phyloP scores from a whole-genome alignment of 2,888 invertebrate genomes.

The Entomobrya proxima region DNA sequence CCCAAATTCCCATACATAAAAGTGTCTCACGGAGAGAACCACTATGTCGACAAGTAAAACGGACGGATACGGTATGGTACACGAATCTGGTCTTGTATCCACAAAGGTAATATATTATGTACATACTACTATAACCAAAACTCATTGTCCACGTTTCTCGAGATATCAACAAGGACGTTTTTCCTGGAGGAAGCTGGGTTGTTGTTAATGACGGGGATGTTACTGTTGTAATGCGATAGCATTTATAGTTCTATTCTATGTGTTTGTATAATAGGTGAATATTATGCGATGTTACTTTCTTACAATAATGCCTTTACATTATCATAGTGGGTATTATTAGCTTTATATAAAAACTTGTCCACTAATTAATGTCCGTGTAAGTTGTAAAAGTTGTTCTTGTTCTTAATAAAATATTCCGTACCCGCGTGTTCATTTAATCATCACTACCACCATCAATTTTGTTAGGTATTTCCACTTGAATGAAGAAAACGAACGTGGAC shows the following conservation, averaged over 20 bases:
- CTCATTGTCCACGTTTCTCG: neutral
- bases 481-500: neutral
- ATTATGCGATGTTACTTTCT: too few species aligned
- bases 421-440: slow-evolving; percentile 51
- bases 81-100: neutral
- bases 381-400: slow-evolving; percentile 34
- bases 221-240: slow-evolving; percentile 59
- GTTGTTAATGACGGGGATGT: neutral
- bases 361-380: slow-evolving; percentile 59
- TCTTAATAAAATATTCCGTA: neutral
- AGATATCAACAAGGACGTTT: slow-evolving; percentile 13
- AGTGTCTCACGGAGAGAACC: neutral
- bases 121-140: neutral
- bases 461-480: neutral
- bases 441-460: slow-evolving; percentile 5
- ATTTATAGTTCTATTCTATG: slow-evolving; percentile 50
- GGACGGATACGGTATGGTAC: neutral
- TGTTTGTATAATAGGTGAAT: too few species aligned
- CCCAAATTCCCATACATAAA: neutral
- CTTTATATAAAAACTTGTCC: slow-evolving; percentile 44
- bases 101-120: neutral
- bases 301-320: neutral
- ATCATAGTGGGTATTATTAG: slow-evolving; percentile 29
- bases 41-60: neutral
- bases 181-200: slow-evolving; percentile 28